Percentiles rank a stretch among this genome's conserved stretches.
Conservation (phyloP, 1,140 invertebrate species). For the Trinorchestia longiramus region DNA sequence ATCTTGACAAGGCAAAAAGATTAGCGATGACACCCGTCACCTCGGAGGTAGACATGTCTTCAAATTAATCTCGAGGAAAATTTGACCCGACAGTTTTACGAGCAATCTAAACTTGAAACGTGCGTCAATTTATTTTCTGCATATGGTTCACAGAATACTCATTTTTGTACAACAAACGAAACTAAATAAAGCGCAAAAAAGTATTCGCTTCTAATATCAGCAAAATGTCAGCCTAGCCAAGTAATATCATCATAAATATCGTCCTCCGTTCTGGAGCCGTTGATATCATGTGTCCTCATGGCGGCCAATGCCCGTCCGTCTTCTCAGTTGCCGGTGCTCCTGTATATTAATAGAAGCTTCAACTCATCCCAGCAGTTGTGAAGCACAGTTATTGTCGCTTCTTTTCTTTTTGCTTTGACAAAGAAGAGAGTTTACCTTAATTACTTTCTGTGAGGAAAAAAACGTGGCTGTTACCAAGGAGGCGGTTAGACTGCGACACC, state of each 20-base stretch:
- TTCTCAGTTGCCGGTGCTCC: neutral
- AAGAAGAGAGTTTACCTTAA: slow-evolving; percentile 7
- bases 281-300: neutral
- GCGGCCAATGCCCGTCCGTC: neutral
- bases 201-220: neutral
- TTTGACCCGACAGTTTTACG: neutral
- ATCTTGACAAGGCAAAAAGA: neutral
- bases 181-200: neutral
- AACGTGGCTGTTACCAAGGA: neutral
- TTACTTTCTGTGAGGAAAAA: neutral
- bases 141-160: neutral
- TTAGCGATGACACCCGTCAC: neutral
- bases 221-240: neutral
- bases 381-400: neutral
- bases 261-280: neutral
- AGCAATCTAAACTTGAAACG: neutral
- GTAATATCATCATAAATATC: neutral
- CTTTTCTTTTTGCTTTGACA: neutral
- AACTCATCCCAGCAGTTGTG: neutral
- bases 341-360: neutral
- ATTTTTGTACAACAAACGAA: neutral
- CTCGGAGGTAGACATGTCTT: neutral
- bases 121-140: neutral
- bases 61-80: neutral
- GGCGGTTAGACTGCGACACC: neutral